Evolutionary conservation across 2,888 invertebrate genomes (phyloP).

Genomic region (Perizoma flavofasciatum): DNA sequence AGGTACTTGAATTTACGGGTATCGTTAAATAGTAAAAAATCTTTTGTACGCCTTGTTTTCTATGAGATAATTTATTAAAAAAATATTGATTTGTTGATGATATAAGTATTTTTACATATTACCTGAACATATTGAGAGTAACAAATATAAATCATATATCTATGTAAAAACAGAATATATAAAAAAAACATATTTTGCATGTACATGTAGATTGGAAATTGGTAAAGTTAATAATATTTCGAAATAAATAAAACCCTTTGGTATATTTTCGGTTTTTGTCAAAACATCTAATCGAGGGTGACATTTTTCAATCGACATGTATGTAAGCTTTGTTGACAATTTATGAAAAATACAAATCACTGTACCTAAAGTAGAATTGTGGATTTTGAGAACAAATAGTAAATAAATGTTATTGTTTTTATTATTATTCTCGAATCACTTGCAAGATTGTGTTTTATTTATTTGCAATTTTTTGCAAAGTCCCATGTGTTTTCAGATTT

Average conservation of each 20-base stretch:
- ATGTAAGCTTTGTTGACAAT: constrained; percentile 76
- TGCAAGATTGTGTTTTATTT: constrained; percentile 78
- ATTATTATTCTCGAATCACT: constrained; percentile 83
- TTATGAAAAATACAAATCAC: constrained; percentile 73
- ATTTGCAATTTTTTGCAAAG: not conserved
- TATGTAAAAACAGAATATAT: constrained; percentile 75
- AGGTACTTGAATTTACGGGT: constrained; percentile 61
- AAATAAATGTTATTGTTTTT: constrained; percentile 82
- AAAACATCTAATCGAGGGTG: constrained; percentile 19
- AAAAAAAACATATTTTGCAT: constrained; percentile 71
- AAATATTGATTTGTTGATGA: constrained; percentile 78
- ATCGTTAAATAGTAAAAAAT: constrained; percentile 55
- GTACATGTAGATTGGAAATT: constrained; percentile 57
- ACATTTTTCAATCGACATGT: constrained; percentile 54
- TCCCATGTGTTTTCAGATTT: too few species aligned
- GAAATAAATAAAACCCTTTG: constrained; percentile 21
- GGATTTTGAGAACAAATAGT: constrained; percentile 80
- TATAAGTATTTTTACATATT: constrained; percentile 81
- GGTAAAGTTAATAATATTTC: constrained; percentile 1
- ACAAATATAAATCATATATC: constrained; percentile 71
- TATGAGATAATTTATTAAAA: constrained; percentile 78
- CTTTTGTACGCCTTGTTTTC: constrained; percentile 76
- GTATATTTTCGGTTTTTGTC: constrained; percentile 33
- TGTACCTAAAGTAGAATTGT: constrained; percentile 77
- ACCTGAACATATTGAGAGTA: constrained; percentile 76